These are phyloP conservation scores for Coturnix japonica DNA, from an alignment of 2,113 vertebrate genomes.

Conservation along the genomic window DNA sequence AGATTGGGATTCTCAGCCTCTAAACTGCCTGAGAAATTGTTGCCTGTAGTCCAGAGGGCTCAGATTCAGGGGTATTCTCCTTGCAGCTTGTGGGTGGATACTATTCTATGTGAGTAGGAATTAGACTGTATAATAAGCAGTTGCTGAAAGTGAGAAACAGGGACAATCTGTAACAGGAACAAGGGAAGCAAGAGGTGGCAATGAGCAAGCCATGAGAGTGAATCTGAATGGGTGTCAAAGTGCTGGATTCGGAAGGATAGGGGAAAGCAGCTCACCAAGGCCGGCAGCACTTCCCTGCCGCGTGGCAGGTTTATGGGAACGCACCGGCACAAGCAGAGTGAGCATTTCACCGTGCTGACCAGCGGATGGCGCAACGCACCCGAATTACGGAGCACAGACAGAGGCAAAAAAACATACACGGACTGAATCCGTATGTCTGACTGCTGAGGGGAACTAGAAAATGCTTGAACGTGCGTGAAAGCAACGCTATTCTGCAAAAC, in stretches of 20 bases:
- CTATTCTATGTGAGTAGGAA: neutral
- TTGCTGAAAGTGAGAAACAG: neutral
- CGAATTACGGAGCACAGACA: rapidly evolving
- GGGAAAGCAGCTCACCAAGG: neutral
- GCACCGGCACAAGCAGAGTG: rapidly evolving
- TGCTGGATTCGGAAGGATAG: neutral
- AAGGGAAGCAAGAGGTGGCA: too few species aligned
- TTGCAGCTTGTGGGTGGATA: neutral
- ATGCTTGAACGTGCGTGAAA: rapidly evolving
- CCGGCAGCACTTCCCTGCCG: rapidly evolving
- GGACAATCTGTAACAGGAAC: neutral
- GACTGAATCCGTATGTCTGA: neutral
- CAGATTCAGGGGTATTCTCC: neutral
- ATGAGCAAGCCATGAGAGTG: neutral
- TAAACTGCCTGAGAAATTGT: neutral
- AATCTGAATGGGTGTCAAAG: neutral
- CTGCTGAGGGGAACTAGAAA: neutral
- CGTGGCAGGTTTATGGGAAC: rapidly evolving
- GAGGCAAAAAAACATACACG: neutral
- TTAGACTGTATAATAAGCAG: neutral
- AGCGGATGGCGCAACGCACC: neutral
- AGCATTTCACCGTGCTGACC: neutral
- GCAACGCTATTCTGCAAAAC: neutral
- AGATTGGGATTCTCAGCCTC: neutral
- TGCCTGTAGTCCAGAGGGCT: neutral